Evolutionary conservation across 2,888 invertebrate species (phyloP), one percentile per base, ranked within the genome.

Genomic region (Rhingia campestris): DNA sequence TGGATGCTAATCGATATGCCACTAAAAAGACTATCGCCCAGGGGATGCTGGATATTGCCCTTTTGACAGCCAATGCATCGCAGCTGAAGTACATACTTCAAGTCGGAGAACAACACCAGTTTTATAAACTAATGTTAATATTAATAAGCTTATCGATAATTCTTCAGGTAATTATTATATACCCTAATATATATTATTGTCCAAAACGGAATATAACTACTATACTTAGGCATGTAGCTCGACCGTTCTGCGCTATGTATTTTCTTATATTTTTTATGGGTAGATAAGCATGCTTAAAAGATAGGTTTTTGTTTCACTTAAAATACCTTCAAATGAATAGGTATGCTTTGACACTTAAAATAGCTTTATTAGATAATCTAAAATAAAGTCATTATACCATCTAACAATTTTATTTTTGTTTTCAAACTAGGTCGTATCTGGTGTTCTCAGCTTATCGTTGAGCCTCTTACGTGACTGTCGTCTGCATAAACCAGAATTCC

Each of bases 1-100:
- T 97, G 90, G 96, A 97, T 89, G 95, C 96, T 4, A 97, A 97
- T 91, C 94, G 95, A 86, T 97, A 97, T 93, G 97, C 97, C 30
- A 97, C 97, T 7, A 97, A 97, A 91, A 97, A 97, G 92, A 97
- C 97, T 0, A 96, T 97, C 75, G 97, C 97, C 0, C 97, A 97
- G 92, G 97, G 97, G 4, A 95, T 97, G 94, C 93, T 97, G 87
- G 97, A 97, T 90, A 96, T 97, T 75, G 97, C 97, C 0, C 92
- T 97, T 86, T 92, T 97, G 63, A 97, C 97, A 1, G 97, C 97
- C 0, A 97, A 97, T 89, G 97, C 97, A 4, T 96, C 96, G 0
- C 97, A 97, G 90, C 92, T 97, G 43, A 97, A 97, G 90, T 97
- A 97, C 88, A 95, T 97, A 37, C 93, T 97, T 0, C 96, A 95